phyloP scores from a whole-genome alignment of 2,797 vertebrate species.

The Dendrocincla fuliginosa region DNA sequence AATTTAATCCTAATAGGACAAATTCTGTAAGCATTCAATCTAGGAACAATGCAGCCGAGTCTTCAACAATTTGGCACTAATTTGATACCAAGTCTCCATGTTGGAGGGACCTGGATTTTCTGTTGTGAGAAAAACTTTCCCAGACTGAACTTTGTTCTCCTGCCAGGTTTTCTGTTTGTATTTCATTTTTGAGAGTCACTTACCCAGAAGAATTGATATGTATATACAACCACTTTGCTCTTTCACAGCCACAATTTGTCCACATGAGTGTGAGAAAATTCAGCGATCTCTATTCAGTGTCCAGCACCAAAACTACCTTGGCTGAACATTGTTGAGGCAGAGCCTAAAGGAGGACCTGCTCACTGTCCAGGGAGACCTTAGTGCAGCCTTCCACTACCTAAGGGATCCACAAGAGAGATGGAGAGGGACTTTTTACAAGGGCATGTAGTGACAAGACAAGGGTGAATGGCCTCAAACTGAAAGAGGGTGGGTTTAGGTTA shows the following conservation, averaged over 20 bases:
- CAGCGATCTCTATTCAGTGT: not conserved
- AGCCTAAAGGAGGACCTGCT: not conserved
- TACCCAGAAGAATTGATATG: not conserved
- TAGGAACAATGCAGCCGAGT: not conserved
- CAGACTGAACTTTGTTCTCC: not conserved
- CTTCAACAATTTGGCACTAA: not conserved
- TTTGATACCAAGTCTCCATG: not conserved
- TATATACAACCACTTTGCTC: not conserved
- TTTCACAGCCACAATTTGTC: not conserved
- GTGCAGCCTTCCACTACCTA: not conserved
- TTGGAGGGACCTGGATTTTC: not conserved
- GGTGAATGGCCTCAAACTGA: not conserved
- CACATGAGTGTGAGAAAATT: not conserved
- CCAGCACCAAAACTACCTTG: not conserved
- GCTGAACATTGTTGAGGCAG: not conserved
- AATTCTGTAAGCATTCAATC: not conserved
- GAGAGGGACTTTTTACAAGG: not conserved
- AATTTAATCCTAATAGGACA: not conserved
- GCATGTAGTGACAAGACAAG: not conserved
- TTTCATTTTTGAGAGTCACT: constrained; percentile 3
- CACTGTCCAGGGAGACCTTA: not conserved
- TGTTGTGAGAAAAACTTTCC: constrained; percentile 6
- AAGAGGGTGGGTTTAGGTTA: not conserved
- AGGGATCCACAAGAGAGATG: not conserved
- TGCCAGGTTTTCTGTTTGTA: constrained; percentile 39